A percentile compares a stretch with the other conserved stretches of the same genome.
These are phyloP conservation scores for Thereva nobilitata DNA, from an alignment of 2,888 invertebrate genomes.

Conservation along the genomic window DNA sequence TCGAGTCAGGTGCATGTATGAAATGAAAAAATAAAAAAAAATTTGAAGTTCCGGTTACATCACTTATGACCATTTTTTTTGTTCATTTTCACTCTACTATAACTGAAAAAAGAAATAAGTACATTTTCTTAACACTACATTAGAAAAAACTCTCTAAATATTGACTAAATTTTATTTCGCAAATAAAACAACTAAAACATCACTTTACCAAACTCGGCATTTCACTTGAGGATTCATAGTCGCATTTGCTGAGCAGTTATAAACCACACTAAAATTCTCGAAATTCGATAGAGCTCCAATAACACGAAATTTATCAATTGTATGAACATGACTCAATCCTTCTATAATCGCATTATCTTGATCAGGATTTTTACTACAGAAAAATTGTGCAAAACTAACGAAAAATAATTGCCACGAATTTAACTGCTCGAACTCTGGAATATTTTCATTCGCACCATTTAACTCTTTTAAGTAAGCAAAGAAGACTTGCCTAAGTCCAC, in stretches of 20 bases:
- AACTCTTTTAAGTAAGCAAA: background rate
- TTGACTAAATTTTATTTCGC: too few relatives aligned
- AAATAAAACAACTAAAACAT: background rate
- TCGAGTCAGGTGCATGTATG: too few relatives aligned
- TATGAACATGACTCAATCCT: constrained; percentile 15
- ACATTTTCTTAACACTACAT: too few relatives aligned
- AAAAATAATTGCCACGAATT: constrained; percentile 11
- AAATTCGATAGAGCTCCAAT: constrained; percentile 32
- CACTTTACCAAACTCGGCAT: constrained; percentile 28
- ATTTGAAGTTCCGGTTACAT: too few relatives aligned
- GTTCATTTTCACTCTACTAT: too few relatives aligned
- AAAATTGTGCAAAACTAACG: constrained; percentile 19
- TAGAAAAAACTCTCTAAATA: too few relatives aligned
- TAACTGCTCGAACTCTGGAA: background rate
- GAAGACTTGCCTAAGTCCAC: constrained; percentile 10
- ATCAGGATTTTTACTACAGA: constrained; percentile 8
- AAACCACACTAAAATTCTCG: constrained; percentile 20
- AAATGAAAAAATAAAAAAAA: too few relatives aligned
- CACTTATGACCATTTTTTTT: too few relatives aligned
- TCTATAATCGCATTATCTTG: background rate
- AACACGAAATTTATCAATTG: constrained; percentile 26
- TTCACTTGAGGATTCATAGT: constrained; percentile 33
- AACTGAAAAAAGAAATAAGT: too few relatives aligned
- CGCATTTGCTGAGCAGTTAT: constrained; percentile 25
- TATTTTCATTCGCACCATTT: background rate